These are phyloP conservation scores for Heteromormyrus szaboi DNA, from an alignment of 2,797 vertebrate genomes.

Conservation along the genomic window DNA sequence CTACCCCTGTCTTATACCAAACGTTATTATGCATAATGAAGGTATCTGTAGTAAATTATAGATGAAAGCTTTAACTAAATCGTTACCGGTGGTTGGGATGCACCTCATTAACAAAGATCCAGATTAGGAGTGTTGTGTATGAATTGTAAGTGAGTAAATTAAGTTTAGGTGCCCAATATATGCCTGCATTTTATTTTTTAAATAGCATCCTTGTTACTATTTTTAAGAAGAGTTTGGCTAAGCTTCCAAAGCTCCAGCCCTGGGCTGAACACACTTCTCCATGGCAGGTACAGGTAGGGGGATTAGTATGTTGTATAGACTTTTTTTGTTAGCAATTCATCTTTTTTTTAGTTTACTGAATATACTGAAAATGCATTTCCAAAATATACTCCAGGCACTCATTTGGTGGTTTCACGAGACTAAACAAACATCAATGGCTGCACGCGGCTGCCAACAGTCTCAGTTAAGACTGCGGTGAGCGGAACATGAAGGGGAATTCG, in stretches of 20 bases:
- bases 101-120: background rate
- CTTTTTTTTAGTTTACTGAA: background rate
- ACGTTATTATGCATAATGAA: background rate
- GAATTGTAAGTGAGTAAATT: background rate
- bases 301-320: background rate
- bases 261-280: background rate
- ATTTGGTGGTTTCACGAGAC: background rate
- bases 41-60: background rate
- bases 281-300: background rate
- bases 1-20: background rate
- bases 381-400: background rate
- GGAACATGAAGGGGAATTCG: background rate
- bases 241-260: background rate
- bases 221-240: background rate
- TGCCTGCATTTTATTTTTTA: background rate
- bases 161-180: background rate
- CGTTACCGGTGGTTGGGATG: background rate
- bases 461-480: background rate
- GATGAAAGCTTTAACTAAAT: background rate
- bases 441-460: background rate
- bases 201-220: background rate
- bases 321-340: background rate
- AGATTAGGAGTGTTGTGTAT: background rate
- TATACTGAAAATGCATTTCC: background rate
- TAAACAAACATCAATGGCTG: background rate